phyloP scores from a whole-genome alignment of 2,888 invertebrate species.

The Gibbula magus region DNA sequence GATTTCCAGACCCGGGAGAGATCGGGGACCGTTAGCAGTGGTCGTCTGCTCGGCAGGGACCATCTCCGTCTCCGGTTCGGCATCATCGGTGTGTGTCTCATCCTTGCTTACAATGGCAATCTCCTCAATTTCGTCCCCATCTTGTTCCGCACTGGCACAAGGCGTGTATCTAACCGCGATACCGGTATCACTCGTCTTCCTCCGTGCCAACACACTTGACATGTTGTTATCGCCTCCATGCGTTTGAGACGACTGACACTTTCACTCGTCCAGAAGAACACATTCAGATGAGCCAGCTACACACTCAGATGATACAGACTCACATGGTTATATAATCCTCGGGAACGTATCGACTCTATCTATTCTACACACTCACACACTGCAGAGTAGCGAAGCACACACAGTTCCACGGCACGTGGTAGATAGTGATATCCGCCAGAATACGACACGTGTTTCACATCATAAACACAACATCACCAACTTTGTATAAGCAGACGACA shows the following conservation, averaged over 20 bases:
- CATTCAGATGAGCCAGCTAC: background rate
- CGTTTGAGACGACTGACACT: background rate
- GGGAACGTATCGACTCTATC: background rate
- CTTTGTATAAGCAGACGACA: no score
- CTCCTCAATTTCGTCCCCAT: conserved; percentile 80
- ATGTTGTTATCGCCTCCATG: conserved; percentile 37
- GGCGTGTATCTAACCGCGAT: conserved; percentile 72
- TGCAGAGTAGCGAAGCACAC: no score
- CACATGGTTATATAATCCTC: background rate
- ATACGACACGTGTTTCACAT: no score
- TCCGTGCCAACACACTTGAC: conserved; percentile 56
- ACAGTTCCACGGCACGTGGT: no score
- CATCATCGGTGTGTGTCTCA: background rate
- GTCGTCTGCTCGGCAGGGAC: conserved; percentile 77
- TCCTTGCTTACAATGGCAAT: conserved; percentile 80
- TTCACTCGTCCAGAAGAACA: background rate
- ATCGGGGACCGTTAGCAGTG: conserved; percentile 80
- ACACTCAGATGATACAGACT: no score
- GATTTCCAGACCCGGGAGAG: conserved; percentile 78
- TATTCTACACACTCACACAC: background rate
- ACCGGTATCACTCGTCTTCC: conserved; percentile 53
- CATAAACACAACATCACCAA: no score
- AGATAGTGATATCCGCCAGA: no score
- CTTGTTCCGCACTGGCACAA: conserved; percentile 70
- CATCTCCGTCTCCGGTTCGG: conserved; percentile 68